Evolutionary conservation across 2,797 vertebrate genomes (phyloP).

Genomic region (Okamejei kenojei): DNA sequence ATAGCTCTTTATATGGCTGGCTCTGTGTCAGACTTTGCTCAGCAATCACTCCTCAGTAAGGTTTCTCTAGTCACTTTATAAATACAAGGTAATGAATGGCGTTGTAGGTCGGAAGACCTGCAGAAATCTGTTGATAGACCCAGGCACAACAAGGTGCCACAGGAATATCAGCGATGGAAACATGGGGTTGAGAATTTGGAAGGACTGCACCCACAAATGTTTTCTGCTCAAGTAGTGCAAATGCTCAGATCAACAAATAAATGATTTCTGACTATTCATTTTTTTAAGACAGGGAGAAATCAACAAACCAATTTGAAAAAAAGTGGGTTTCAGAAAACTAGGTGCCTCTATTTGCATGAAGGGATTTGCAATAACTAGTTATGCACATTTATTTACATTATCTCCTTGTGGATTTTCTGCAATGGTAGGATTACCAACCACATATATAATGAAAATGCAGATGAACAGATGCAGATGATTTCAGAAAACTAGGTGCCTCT

Average conservation of each 20-base stretch:
- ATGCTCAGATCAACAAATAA: background rate
- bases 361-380: no score
- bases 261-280: background rate
- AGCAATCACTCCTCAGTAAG: no score
- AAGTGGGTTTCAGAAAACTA: background rate
- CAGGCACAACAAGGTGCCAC: background rate
- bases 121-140: background rate
- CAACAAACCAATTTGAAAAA: background rate
- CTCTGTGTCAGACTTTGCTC: no score
- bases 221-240: background rate
- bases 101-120: background rate
- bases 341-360: background rate
- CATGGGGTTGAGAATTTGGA: background rate
- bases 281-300: background rate
- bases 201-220: background rate
- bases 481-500: background rate
- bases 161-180: background rate
- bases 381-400: no score
- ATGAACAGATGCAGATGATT: no score
- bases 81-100: background rate
- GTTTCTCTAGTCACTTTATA: no score
- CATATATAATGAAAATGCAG: background rate
- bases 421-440: background rate
- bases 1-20: no score
- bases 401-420: no score